A percentile compares a stretch with the other conserved stretches of the same genome.
Conservation (phyloP, 92 coral and sea anemone genomes). For the Umimayanthus chanpuru region DNA sequence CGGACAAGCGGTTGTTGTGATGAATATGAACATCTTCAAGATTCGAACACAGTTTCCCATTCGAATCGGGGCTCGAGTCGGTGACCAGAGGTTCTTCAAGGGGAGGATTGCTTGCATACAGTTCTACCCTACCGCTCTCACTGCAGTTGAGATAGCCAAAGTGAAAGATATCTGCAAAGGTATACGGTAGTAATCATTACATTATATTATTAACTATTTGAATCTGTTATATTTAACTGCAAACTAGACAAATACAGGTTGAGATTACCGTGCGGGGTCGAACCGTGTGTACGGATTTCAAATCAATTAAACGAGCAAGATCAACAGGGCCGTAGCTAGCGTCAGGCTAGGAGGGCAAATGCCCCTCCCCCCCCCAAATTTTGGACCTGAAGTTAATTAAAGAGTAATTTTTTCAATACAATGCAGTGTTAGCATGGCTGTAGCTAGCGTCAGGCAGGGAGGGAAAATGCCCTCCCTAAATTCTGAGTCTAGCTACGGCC, state of each 20-base stretch:
- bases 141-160: constrained; percentile 40
- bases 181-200: background rate
- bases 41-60: constrained; percentile 66
- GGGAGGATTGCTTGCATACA: constrained; percentile 77
- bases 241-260: too few species aligned
- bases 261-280: background rate
- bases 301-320: background rate
- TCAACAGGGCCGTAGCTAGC: too few species aligned
- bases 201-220: background rate
- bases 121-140: constrained; percentile 55
- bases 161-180: constrained; percentile 60
- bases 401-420: too few species aligned
- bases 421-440: too few species aligned
- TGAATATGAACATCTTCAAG: constrained; percentile 56
- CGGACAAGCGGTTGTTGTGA: constrained; percentile 48
- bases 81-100: constrained; percentile 59
- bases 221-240: too few species aligned
- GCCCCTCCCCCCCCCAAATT: too few species aligned
- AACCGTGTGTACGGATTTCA: too few species aligned
- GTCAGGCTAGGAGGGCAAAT: too few species aligned
- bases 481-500: too few species aligned
- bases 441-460: too few species aligned
- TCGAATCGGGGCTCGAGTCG: constrained; percentile 69
- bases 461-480: too few species aligned
- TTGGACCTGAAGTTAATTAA: too few species aligned